Percentiles rank a stretch among this genome's conserved stretches.
Conservation (phyloP, 1,140 invertebrate species). For the Drosophila virilis region DNA sequence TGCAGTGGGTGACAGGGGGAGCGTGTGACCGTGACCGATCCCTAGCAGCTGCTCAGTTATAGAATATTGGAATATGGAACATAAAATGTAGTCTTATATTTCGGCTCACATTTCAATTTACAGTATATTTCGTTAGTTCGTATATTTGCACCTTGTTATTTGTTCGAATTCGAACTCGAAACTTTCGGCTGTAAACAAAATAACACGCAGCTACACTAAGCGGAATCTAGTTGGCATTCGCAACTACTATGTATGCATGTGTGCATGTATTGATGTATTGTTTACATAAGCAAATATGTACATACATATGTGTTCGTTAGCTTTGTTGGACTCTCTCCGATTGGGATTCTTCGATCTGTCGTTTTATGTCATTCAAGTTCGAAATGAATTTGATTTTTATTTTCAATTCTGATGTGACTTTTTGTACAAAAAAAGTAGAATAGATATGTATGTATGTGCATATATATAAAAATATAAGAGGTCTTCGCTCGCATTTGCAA, state of each 20-base stretch:
- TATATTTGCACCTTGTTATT: neutral
- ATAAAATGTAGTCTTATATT: neutral
- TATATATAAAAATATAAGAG: constrained; percentile 40
- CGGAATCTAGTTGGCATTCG: neutral
- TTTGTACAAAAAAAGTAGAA: constrained; percentile 33
- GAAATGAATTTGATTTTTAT: constrained; percentile 40
- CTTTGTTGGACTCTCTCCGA: neutral
- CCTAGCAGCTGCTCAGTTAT: constrained; percentile 22
- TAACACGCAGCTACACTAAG: neutral
- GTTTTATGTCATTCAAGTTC: constrained; percentile 31
- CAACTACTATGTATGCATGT: neutral
- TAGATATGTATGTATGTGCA: neutral
- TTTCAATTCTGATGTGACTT: constrained; percentile 31
- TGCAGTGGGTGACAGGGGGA: neutral
- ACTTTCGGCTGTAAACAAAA: neutral
- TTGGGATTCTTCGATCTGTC: constrained; percentile 21
- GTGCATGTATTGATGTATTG: neutral
- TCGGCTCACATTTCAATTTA: constrained; percentile 2
- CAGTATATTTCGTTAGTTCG: neutral
- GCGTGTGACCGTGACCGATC: constrained; percentile 30
- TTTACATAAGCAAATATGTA: neutral
- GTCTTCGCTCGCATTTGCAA: constrained; percentile 53
- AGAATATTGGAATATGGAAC: constrained; percentile 19
- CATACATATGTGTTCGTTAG: neutral
- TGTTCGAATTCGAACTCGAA: too few relatives aligned